phyloP scores from a whole-genome alignment of 2,888 invertebrate species.

The Chymomyza amoena region DNA sequence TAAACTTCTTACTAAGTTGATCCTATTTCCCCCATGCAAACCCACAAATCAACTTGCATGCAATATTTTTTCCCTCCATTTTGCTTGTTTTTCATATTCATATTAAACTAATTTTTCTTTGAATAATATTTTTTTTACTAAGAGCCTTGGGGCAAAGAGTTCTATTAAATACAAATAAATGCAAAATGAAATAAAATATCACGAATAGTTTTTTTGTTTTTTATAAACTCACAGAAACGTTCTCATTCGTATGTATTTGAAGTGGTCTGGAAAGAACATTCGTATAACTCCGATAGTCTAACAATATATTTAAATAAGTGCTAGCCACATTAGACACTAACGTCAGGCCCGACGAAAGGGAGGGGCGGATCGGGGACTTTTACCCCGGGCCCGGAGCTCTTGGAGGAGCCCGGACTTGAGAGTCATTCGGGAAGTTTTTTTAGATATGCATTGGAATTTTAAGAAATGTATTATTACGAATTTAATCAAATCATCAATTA shows the following conservation, averaged over 20 bases:
- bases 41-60: constrained; percentile 43
- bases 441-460: too few relatives aligned
- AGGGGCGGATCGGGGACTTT: too few relatives aligned
- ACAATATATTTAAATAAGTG: too few relatives aligned
- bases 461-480: too few relatives aligned
- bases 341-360: too few relatives aligned
- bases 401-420: too few relatives aligned
- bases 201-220: not conserved
- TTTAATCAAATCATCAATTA: too few relatives aligned
- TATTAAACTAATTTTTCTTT: constrained; percentile 25
- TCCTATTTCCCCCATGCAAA: not conserved
- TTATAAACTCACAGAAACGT: not conserved
- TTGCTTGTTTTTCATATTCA: constrained; percentile 36
- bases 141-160: constrained; percentile 32
- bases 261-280: constrained; percentile 9
- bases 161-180: constrained; percentile 52
- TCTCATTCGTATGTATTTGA: not conserved
- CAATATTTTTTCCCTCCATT: constrained; percentile 40
- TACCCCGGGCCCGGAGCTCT: too few relatives aligned
- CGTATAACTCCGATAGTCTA: too few relatives aligned
- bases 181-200: constrained; percentile 57
- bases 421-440: too few relatives aligned
- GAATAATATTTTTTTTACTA: constrained; percentile 15
- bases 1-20: not conserved
- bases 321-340: too few relatives aligned